Evolutionary conservation across 2,113 vertebrate species (phyloP), one percentile per base, ranked within the genome.

Genomic region (Hemiscyllium ocellatum): DNA sequence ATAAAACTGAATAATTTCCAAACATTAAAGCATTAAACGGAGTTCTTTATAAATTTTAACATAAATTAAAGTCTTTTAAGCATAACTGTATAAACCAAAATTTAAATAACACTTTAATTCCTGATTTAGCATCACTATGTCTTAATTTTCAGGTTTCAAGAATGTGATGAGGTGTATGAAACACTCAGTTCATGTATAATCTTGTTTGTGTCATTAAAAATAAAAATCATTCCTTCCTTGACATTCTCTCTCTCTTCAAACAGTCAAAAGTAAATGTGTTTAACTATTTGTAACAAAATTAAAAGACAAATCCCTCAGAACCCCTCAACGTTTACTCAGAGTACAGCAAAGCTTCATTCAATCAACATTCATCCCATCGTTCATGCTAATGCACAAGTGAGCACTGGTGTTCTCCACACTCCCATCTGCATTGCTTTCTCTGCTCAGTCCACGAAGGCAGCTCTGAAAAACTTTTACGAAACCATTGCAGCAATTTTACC

Each of bases 1-100:
- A 76, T 95, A 69, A 95, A 95, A 70, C 94, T 95, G 52, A 95
- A 95, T 76, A 72, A 3, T 95, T 68, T 72, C 29, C 69, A 95
- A 72, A 95, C 94, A 95, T 69, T 52, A 72, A 61, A 95, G 72
- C 94, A 95, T 37, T 94, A 70, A 95, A 95, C 94, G 29, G 68
- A 95, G 72, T 26, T 94, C 29, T 90, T 26, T 94, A 95, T 50
- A 95, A 72, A 70, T 95, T 50, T 95, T 76, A 95, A 95, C 94
- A 95, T 95, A 95, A 95, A 95, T 95, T 72, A 95, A 95, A 95
- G 72, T 95, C 94, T 95, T 50, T 95, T 69, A 76, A 72, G 47
- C 94, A 72, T 61, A 72, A 72, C 42, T 33, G 12, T 72, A 95
- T 52, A 72, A 93, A 95, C 94, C 29, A 0, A 95, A 72, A 52